Evolutionary conservation across 2,888 invertebrate species (phyloP).

Genomic region (Chesias legatella): DNA sequence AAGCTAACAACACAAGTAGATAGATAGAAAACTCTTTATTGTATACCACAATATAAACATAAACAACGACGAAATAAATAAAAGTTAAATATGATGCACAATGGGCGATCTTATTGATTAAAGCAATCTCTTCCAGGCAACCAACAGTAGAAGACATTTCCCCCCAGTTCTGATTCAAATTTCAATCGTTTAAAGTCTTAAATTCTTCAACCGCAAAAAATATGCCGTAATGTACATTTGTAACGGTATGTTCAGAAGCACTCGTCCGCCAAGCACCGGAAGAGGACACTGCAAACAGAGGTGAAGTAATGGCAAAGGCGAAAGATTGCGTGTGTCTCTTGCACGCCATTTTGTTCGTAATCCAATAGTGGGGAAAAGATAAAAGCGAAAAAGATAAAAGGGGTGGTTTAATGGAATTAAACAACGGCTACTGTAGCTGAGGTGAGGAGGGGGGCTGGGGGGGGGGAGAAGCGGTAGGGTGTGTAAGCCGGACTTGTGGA

Average conservation of each 20-base stretch:
- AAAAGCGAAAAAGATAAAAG: constrained; percentile 77
- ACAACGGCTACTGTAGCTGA: constrained; percentile 51
- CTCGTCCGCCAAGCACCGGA: constrained; percentile 29
- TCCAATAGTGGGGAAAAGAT: constrained; percentile 75
- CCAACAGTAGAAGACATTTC: too few relatives aligned
- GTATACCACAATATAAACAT: too few relatives aligned
- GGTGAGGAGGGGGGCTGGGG: constrained; percentile 23
- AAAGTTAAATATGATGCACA: too few relatives aligned
- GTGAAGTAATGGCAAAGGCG: constrained; percentile 54
- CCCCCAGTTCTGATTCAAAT: too few relatives aligned
- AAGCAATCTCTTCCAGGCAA: too few relatives aligned
- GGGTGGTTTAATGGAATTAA: constrained; percentile 80
- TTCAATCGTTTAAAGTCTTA: too few relatives aligned
- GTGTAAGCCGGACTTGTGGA: constrained; percentile 70
- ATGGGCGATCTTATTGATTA: too few relatives aligned
- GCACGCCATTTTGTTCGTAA: constrained; percentile 74
- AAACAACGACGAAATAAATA: too few relatives aligned
- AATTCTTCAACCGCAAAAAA: neutral
- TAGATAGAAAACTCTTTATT: too few relatives aligned
- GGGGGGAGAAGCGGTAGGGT: constrained; percentile 37
- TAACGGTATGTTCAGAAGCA: constrained; percentile 29
- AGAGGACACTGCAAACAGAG: constrained; percentile 53
- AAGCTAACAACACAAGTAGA: too few relatives aligned
- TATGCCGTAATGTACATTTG: constrained; percentile 1
- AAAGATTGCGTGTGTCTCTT: constrained; percentile 73